A percentile compares a stretch with the other conserved stretches of the same genome.
Evolutionary conservation across 1,140 invertebrate species (phyloP).

Genomic region (Neuroterus valhalla): DNA sequence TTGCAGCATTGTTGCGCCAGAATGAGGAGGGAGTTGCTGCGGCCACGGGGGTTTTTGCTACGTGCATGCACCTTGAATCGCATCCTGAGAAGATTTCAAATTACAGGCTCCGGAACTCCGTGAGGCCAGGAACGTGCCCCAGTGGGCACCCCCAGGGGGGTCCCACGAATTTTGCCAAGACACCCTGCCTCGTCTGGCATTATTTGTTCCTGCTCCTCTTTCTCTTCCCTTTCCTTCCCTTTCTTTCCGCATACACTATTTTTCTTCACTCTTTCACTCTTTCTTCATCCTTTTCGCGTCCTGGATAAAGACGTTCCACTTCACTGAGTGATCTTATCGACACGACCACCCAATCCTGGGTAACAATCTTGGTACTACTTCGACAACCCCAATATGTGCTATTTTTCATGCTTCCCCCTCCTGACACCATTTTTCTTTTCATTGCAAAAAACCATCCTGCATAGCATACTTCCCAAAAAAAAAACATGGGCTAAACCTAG

Average conservation of each 20-base stretch:
- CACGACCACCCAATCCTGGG: slow-evolving; percentile 69
- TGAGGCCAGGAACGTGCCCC: slow-evolving; percentile 48
- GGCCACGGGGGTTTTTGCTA: slow-evolving; percentile 57
- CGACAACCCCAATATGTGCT: not conserved
- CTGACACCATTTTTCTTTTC: not conserved
- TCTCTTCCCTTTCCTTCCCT: slow-evolving; percentile 33
- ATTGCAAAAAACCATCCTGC: no score
- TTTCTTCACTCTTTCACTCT: slow-evolving; percentile 37
- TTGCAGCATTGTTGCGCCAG: slow-evolving; percentile 71
- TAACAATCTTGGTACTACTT: slow-evolving; percentile 42
- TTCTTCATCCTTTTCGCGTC: slow-evolving; percentile 38
- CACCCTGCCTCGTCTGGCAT: slow-evolving; percentile 52
- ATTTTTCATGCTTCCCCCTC: not conserved
- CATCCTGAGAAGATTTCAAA: slow-evolving; percentile 72
- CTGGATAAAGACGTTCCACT: slow-evolving; percentile 58
- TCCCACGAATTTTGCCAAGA: slow-evolving; percentile 57
- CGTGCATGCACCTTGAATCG: slow-evolving; percentile 45
- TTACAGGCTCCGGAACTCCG: slow-evolving; percentile 67
- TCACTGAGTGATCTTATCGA: slow-evolving; percentile 63
- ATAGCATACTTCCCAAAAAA: no score
- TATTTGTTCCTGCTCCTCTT: slow-evolving; percentile 36
- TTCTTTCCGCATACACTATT: slow-evolving; percentile 29
- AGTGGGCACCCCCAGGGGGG: slow-evolving; percentile 49
- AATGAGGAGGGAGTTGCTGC: slow-evolving; percentile 71
- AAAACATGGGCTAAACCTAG: no score